These are phyloP conservation scores for Kradibia gibbosae DNA, from an alignment of 1,140 invertebrate genomes.

Conservation along the genomic window DNA sequence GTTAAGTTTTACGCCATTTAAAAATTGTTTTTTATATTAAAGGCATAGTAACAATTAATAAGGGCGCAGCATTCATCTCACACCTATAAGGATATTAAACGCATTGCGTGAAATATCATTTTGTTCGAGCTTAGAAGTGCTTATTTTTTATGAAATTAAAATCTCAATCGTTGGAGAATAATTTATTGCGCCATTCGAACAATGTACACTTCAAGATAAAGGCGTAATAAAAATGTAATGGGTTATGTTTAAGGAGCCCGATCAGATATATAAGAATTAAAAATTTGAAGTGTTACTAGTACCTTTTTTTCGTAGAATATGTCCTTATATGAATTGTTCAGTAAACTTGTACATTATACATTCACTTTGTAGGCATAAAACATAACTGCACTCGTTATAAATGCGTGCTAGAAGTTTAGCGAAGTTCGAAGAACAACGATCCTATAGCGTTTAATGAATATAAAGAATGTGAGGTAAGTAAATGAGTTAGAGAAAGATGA, in stretches of 20 bases:
- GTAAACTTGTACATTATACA: background rate
- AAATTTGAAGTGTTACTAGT: background rate
- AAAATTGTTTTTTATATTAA: too few relatives aligned
- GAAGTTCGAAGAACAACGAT: background rate
- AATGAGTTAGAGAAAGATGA: background rate
- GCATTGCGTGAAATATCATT: background rate
- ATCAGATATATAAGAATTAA: background rate
- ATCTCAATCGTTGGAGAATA: background rate
- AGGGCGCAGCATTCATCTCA: background rate
- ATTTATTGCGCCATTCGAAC: background rate
- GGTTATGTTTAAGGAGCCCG: background rate
- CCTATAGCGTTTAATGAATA: background rate
- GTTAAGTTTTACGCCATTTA: too few relatives aligned
- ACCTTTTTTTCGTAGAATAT: background rate
- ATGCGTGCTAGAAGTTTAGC: background rate
- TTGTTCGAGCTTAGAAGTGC: background rate
- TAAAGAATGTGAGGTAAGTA: background rate
- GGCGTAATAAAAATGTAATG: background rate
- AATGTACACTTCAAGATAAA: background rate
- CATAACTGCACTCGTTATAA: background rate
- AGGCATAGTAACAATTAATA: background rate
- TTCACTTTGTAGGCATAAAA: background rate
- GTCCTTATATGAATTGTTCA: too few relatives aligned
- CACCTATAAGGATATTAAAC: background rate
- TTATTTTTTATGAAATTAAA: constrained; percentile 1